These are phyloP conservation scores for Ailuropoda melanoleuca DNA, from an alignment of 2,113 vertebrate species.

Conservation along the genomic window DNA sequence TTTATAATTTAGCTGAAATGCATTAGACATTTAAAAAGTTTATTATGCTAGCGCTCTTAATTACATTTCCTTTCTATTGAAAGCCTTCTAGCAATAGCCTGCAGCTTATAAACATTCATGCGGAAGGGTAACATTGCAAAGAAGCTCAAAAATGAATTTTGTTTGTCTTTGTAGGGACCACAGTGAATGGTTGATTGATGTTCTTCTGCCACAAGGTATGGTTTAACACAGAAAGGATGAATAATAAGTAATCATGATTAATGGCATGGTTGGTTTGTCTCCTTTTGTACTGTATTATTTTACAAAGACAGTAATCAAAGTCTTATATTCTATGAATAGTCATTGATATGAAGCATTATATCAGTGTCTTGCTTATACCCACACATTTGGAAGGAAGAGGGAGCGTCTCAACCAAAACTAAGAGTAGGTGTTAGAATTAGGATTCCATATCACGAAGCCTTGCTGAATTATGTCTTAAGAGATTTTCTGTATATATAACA, in stretches of 20 bases:
- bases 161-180: conserved; percentile 90
- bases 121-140: conserved; percentile 39
- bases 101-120: conserved; percentile 43
- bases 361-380: conserved; percentile 44
- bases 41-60: conserved; percentile 65
- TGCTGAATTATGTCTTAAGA: neutral
- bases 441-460: neutral
- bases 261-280: conserved; percentile 59
- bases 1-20: conserved; percentile 70
- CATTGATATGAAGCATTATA: conserved; percentile 20
- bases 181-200: conserved; percentile 98
- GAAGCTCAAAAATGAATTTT: conserved; percentile 54
- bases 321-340: conserved; percentile 28
- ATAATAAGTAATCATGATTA: conserved; percentile 63
- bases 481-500: neutral
- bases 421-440: conserved; percentile 9
- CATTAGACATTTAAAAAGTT: conserved; percentile 51
- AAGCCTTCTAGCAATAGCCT: conserved; percentile 57
- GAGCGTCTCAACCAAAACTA: conserved; percentile 6
- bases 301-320: conserved; percentile 29
- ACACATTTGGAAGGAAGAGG: conserved; percentile 18
- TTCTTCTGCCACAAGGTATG: conserved; percentile 99
- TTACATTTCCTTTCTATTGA: conserved; percentile 64
- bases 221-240: conserved; percentile 73
- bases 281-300: conserved; percentile 56